A percentile compares a stretch with the other conserved stretches of the same genome.
These are phyloP conservation scores for Tryphoninae sp. DNA, from an alignment of 2,888 invertebrate species.

Conservation along the genomic window DNA sequence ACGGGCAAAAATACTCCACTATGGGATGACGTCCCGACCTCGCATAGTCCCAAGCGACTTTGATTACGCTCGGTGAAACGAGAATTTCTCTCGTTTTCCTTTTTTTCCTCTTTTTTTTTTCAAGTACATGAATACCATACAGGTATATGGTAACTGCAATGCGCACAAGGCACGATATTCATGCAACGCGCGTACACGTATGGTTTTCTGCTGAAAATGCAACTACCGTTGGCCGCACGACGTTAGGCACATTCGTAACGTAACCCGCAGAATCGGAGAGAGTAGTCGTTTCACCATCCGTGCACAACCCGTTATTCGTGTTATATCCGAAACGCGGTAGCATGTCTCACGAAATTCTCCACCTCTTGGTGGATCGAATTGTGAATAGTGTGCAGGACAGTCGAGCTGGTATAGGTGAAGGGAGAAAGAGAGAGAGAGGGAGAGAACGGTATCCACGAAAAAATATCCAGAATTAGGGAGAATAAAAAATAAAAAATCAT, in stretches of 20 bases:
- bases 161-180: conserved; percentile 13
- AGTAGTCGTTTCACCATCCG: conserved; percentile 10
- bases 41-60: conserved; percentile 2
- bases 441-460: neutral
- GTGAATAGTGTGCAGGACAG: neutral
- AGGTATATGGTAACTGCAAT: neutral
- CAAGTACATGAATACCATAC: neutral
- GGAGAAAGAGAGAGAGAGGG: neutral
- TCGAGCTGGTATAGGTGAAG: neutral
- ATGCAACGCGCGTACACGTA: neutral
- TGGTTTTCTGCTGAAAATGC: neutral
- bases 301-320: neutral
- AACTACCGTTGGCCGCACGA: conserved; percentile 1
- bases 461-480: conserved; percentile 6
- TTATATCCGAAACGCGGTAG: neutral
- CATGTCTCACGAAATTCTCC: conserved; percentile 17
- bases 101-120: neutral
- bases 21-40: conserved; percentile 6
- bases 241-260: conserved; percentile 26
- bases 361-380: neutral
- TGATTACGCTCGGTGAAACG: conserved; percentile 17
- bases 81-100: conserved; percentile 21
- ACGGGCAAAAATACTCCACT: neutral
- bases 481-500: neutral
- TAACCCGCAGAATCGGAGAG: neutral